Evolutionary conservation across 2,888 invertebrate species (phyloP).

Genomic region (Salticus scenicus): DNA sequence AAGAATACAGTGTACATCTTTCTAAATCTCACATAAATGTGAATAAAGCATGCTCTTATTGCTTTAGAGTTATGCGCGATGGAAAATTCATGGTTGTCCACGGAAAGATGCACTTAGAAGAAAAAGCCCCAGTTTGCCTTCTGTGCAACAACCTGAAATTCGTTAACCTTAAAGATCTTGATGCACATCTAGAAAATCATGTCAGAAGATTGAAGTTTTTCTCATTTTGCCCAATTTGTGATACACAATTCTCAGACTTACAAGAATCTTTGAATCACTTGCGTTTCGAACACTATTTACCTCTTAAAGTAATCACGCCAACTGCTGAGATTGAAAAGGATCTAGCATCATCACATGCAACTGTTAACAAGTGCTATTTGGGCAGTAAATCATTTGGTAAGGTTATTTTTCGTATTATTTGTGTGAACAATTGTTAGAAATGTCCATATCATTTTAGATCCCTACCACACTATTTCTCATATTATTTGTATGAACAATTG

Average conservation of each 20-base stretch:
- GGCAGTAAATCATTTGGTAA: constrained; percentile 51
- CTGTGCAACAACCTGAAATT: constrained; percentile 70
- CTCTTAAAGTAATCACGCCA: neutral
- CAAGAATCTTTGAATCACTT: constrained; percentile 61
- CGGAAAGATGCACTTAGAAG: constrained; percentile 68
- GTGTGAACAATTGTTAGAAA: too few relatives aligned
- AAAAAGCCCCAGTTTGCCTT: constrained; percentile 68
- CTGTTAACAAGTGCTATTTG: too few relatives aligned
- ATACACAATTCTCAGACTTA: constrained; percentile 14
- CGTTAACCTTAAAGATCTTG: constrained; percentile 45
- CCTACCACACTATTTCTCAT: too few relatives aligned
- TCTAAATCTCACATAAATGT: constrained; percentile 50
- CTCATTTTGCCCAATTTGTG: constrained; percentile 64
- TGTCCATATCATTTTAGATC: too few relatives aligned
- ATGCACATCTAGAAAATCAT: constrained; percentile 69
- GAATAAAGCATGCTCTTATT: constrained; percentile 65
- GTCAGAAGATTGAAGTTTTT: constrained; percentile 47
- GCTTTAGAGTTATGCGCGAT: constrained; percentile 41
- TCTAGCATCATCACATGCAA: too few relatives aligned
- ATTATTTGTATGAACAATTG: too few relatives aligned
- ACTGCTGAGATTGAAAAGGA: too few relatives aligned
- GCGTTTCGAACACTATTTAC: constrained; percentile 60
- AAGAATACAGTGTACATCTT: constrained; percentile 66
- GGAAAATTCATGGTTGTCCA: constrained; percentile 65
- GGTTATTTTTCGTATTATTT: too few relatives aligned